Percentiles rank a stretch among this genome's conserved stretches.
phyloP scores from a whole-genome alignment of 1,140 invertebrate species.

The Drosophila mayri region DNA sequence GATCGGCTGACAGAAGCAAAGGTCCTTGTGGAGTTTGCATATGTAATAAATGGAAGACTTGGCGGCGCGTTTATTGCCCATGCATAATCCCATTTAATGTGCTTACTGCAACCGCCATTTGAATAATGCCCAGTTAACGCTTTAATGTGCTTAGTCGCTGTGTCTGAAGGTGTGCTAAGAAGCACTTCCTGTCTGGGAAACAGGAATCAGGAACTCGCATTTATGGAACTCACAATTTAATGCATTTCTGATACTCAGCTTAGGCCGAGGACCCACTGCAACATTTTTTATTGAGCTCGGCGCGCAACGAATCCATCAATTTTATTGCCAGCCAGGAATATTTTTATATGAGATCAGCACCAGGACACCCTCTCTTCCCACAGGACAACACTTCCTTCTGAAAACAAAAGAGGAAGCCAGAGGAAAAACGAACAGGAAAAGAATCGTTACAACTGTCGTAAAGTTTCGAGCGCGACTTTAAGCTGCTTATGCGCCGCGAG shows the following conservation, averaged over 20 bases:
- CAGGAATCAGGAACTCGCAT: background rate
- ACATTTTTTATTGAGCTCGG: slow-evolving; percentile 42
- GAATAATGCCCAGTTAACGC: slow-evolving; percentile 80
- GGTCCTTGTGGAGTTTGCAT: slow-evolving; percentile 55
- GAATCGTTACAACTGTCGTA: slow-evolving; percentile 67
- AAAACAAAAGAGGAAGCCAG: slow-evolving; percentile 66
- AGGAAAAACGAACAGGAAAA: slow-evolving; percentile 12
- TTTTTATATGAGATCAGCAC: slow-evolving; percentile 61
- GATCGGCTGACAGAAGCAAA: slow-evolving; percentile 5
- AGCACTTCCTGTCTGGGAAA: slow-evolving; percentile 48
- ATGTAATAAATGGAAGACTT: slow-evolving; percentile 26
- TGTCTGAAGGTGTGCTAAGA: slow-evolving; percentile 25
- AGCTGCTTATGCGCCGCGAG: slow-evolving; percentile 61
- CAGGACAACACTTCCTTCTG: slow-evolving; percentile 30
- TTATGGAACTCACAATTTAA: slow-evolving; percentile 28
- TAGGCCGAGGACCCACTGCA: slow-evolving; percentile 23
- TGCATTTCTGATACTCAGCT: slow-evolving; percentile 37
- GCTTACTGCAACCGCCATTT: slow-evolving; percentile 69
- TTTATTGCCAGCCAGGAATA: slow-evolving; percentile 63
- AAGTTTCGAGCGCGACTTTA: slow-evolving; percentile 71
- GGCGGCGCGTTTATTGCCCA: slow-evolving; percentile 72
- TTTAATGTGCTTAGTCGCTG: slow-evolving; percentile 70
- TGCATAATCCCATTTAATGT: slow-evolving; percentile 74
- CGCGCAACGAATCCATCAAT: slow-evolving; percentile 76
- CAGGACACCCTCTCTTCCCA: background rate